These are phyloP conservation scores for Muricea muricata DNA, from an alignment of 92 coral and sea anemone species.

Conservation along the genomic window DNA sequence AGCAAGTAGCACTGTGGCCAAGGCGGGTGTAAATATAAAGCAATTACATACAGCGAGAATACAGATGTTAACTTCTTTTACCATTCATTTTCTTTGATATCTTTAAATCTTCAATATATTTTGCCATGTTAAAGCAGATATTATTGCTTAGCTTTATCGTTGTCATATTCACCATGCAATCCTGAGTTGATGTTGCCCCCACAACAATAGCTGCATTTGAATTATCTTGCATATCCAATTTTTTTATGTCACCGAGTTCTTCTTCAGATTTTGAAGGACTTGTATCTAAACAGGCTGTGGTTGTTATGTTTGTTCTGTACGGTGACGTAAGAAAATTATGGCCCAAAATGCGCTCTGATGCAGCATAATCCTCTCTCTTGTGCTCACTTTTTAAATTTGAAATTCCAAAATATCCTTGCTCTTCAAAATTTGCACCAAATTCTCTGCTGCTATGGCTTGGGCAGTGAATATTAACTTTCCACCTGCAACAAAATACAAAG, in stretches of 20 bases:
- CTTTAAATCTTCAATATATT: constrained; percentile 16
- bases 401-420: not conserved
- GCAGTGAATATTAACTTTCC: not conserved
- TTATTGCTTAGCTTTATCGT: not conserved
- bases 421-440: not conserved
- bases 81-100: not conserved
- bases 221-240: not conserved
- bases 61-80: too few species aligned
- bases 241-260: not conserved
- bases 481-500: not conserved
- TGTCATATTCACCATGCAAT: not conserved
- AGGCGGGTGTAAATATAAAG: too few species aligned
- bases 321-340: constrained; percentile 20
- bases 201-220: not conserved
- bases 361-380: not conserved
- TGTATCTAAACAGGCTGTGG: not conserved
- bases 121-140: not conserved
- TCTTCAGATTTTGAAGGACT: too few species aligned
- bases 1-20: too few species aligned
- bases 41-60: too few species aligned
- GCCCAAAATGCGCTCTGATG: not conserved
- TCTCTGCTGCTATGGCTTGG: not conserved
- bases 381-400: not conserved
- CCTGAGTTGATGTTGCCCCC: not conserved
- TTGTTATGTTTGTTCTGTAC: not conserved